Evolutionary conservation across 1,140 invertebrate genomes (phyloP), one percentile per base, ranked within the genome.

Genomic region (Archivesica marissinica): DNA sequence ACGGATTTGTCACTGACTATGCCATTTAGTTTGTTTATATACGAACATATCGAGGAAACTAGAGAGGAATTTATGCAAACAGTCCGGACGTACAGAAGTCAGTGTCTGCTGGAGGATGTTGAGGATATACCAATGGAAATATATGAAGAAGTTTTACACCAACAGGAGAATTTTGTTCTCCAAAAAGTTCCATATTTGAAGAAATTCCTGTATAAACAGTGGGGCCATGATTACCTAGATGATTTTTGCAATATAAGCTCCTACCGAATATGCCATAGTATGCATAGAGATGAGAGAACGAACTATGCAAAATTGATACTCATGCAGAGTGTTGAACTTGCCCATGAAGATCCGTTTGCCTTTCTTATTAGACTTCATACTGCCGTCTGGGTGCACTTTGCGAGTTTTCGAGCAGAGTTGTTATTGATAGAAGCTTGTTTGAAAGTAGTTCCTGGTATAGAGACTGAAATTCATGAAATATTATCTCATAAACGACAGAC

Each of bases 211-310:
- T 77, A 70, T 9, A 11, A 52, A 15, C 38, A 1, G 0, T 47
- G 54, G 35, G n/a, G 15, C 13, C 17, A 64, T 0, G 82, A 85
- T 56, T 85, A 85, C 38, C 9, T 68, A 13, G 28, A 85, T 33
- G 82, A 85, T 50, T 85, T 77, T 39, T 85, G 56, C 38, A 78
- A 35, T 56, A 11, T 77, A 13, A 20, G 33, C 4, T 77, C 74
- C 0, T 23, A 33, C 33, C 17, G n/a, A 0, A 20, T 70, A 13
- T 56, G 41, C n/a, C n/a, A n/a, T 25, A 50, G 68, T 13, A 33
- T 56, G 13, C 13, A 13, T 13, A 41, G 25, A 0, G 2, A 25
- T 6, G 17, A 33, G 0, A 72, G 79, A 54, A 56, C n/a, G 9
- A 11, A 30, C 20, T 61, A 2, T 33, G 1, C 44, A 30, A 25